Base-by-base conservation (phyloP, 2,797 vertebrate genomes). In the Falco novaeseelandiae region DNA sequence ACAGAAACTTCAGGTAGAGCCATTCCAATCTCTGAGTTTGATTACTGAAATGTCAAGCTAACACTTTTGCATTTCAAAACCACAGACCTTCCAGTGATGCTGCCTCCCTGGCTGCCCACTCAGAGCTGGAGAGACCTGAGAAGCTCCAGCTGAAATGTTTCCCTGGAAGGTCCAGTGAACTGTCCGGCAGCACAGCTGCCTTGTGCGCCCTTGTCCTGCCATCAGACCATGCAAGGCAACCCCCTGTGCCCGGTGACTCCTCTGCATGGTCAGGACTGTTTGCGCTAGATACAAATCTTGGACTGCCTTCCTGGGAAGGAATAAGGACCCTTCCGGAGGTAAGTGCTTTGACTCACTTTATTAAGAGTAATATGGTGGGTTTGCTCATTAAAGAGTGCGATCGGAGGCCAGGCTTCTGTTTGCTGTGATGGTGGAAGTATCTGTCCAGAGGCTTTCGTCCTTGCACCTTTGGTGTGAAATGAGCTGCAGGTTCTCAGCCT, bases 171-270 rank as follows among this genome's bases (percentile, higher is more conserved):
- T 32, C 15, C 1, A 9, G n/a, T 40, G 40, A 13, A 25, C 46
- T 14, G 18, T 44, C 36, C 3, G 2, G 44, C 30, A 34, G 22
- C 4, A 4, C 29, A 4, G 81, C 46, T 8, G 32, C 32, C 11
- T 23, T 20, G 1, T 8, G 42, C 1, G 4, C 54, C 44, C 44
- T 52, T 30, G 32, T 38, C 82, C 69, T 14, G 21, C n/a, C 23
- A 27, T n/a, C n/a, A 26, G 51, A 36, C 25, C 4, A 0, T 1
- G 3, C 0, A 1, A 55, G 57, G 30, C 62, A 78, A 69, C 22
- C 44, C 57, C 38, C 66, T 14, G 32, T 2, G 14, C 57, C 83
- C 3, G 0, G 21, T 10, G 32, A 46, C 25, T 54, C 25, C 83
- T 59, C 9, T 13, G 61, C 4, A 1, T 13, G 72, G 46, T 22